Base-by-base conservation (phyloP, 1,140 invertebrate species). In the Melipona quadrifasciata region DNA sequence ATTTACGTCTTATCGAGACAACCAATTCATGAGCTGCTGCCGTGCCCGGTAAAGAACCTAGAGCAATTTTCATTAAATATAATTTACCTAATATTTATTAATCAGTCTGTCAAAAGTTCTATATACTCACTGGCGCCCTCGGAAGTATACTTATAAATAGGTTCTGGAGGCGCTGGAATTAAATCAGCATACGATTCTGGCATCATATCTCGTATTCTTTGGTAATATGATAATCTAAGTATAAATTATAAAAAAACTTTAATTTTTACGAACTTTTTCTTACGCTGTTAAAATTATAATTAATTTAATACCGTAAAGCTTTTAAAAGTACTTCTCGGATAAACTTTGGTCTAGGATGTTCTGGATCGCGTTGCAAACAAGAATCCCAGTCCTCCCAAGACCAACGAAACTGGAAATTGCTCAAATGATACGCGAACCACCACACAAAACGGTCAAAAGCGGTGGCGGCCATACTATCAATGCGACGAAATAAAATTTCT, bases 401-500 rank as follows among this genome's bases (percentile, higher is more conserved):
- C 99, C 99, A 99, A 76, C 98, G 97, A 92, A 99, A 99, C 94
- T 99, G 99, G 92, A 99, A 99, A 95, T 99, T 99, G 93, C 99
- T 99, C 93, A 99, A 96, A 95, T 99, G 99, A 93, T 99, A 99
- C 1, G 98, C 97, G 95, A 99, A 99, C 99, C 99, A 99, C 92
- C 97, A 97, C 5, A 98, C 97, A 94, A 99, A 99, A 74, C 99
- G 97, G 93, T 99, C 99, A 94, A 99, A 98, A 93, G 99, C 99
- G 10, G 98, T 97, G 3, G 98, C 97, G 92, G 99, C 99, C 99
- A 99, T 99, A 17, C 97, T 97, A 92, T 99, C 99, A 92, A 99
- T 97, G 88, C 99, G 96, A 94, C 99, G 97, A 93, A 99, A 99
- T 34, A 99, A 94, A 90, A 99, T 97, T 95, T 99, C 99, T 34